Evolutionary conservation across 37 sponge, comb jelly and placozoan species (phyloP).

Genomic region (Lycopodina hypogea): DNA sequence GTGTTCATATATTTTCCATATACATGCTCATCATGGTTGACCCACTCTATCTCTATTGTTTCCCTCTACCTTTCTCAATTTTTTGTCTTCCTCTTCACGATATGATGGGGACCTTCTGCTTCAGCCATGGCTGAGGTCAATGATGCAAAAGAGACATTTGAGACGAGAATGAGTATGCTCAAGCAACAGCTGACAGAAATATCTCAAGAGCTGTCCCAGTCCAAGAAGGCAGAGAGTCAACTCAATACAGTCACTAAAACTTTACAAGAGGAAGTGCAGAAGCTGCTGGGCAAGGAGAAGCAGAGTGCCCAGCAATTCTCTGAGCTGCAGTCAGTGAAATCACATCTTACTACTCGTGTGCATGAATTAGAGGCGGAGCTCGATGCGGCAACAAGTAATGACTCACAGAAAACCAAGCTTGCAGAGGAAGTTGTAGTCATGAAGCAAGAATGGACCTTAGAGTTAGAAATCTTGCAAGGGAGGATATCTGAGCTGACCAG

Average conservation of each 20-base stretch:
- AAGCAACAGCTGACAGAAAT: slow-evolving; percentile 31
- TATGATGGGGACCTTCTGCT: not conserved
- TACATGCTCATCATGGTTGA: no score
- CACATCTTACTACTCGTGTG: not conserved
- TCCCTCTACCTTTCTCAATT: not conserved
- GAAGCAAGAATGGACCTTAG: slow-evolving; percentile 2
- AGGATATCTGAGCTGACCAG: slow-evolving; percentile 48
- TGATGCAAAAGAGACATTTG: slow-evolving; percentile 19
- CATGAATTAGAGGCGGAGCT: not conserved
- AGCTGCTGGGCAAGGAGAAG: not conserved
- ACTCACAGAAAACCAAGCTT: not conserved
- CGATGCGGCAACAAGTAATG: no score
- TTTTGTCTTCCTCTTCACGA: not conserved
- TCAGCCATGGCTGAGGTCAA: slow-evolving; percentile 35
- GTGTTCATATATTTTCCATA: no score
- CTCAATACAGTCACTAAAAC: not conserved
- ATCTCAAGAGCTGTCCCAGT: not conserved
- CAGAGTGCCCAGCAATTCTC: not conserved
- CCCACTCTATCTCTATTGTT: no score
- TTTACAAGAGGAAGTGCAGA: slow-evolving; percentile 3
- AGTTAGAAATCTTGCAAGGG: slow-evolving; percentile 28
- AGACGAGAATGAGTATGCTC: slow-evolving; percentile 13
- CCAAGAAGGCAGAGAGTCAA: not conserved
- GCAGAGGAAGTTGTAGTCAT: not conserved
- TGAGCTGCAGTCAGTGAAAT: no score